phyloP scores from a whole-genome alignment of 1,140 invertebrate species.

The Acromyrmex echinatior region DNA sequence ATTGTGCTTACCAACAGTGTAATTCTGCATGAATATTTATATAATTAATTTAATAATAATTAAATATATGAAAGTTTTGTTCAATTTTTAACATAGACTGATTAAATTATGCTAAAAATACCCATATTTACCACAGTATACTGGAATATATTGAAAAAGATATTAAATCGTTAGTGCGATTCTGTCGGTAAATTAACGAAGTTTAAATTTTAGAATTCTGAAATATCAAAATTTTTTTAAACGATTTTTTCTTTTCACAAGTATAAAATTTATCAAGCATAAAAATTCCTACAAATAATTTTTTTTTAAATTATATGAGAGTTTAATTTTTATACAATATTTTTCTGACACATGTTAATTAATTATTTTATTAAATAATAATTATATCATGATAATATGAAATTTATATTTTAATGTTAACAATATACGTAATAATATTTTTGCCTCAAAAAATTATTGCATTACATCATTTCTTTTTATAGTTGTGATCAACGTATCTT shows the following conservation, averaged over 20 bases:
- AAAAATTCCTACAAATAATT: background rate
- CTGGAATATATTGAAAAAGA: background rate
- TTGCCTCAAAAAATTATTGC: background rate
- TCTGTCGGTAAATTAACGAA: conserved; percentile 23
- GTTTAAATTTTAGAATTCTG: background rate
- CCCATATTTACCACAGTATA: background rate
- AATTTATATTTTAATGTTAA: conserved; percentile 8
- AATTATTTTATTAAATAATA: conserved; percentile 1
- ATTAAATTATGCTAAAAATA: background rate
- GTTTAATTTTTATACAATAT: background rate
- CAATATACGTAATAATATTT: background rate
- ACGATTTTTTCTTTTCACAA: background rate
- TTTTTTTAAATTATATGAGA: background rate
- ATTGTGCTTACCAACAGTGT: background rate
- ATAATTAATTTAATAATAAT: background rate
- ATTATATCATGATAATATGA: background rate
- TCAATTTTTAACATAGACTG: background rate
- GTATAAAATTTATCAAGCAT: background rate
- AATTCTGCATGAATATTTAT: background rate
- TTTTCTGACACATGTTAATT: background rate
- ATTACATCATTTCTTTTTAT: background rate
- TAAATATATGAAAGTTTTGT: background rate
- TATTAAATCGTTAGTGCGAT: background rate
- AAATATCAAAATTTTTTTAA: background rate
- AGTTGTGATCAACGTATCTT: background rate